Evolutionary conservation across 2,888 invertebrate genomes (phyloP).

Genomic region (Melieria picta): DNA sequence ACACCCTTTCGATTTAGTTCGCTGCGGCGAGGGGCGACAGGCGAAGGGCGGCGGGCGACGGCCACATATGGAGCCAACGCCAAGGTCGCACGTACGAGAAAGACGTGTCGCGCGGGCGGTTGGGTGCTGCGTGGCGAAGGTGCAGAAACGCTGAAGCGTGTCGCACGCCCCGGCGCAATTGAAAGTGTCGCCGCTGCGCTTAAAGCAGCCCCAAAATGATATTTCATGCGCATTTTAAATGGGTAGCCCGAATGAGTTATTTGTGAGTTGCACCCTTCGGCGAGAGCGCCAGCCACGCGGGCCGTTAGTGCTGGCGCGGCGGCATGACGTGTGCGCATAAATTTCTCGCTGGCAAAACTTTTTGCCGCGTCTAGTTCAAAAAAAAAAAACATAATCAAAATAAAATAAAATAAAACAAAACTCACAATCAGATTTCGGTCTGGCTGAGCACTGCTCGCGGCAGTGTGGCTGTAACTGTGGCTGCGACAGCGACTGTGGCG

Average conservation of each 20-base stretch:
- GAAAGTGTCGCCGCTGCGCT: not conserved
- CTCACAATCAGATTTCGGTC: constrained; percentile 12
- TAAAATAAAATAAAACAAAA: constrained; percentile 16
- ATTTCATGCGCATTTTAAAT: constrained; percentile 51
- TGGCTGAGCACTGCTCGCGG: too few species aligned
- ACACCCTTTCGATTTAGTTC: constrained; percentile 34
- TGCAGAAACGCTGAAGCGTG: constrained; percentile 8
- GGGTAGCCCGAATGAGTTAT: constrained; percentile 56
- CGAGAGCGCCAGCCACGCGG: not conserved
- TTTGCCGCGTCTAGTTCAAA: constrained; percentile 34
- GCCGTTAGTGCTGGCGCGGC: not conserved
- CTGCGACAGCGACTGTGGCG: not conserved
- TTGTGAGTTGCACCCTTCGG: constrained; percentile 40
- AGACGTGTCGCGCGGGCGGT: not conserved
- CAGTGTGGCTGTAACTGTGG: too few species aligned
- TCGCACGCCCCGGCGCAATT: constrained; percentile 38
- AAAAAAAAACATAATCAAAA: constrained; percentile 14
- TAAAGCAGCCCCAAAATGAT: constrained; percentile 49
- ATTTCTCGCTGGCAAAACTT: constrained; percentile 37
- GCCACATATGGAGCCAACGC: constrained; percentile 8
- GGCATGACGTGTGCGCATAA: constrained; percentile 39
- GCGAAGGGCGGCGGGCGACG: not conserved
- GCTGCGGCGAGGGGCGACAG: too few species aligned
- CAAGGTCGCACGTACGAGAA: constrained; percentile 26
- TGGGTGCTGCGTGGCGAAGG: not conserved